Percentiles rank a stretch among this genome's conserved stretches.
phyloP scores from a whole-genome alignment of 2,797 vertebrate genomes.

The Selene dorsalis region DNA sequence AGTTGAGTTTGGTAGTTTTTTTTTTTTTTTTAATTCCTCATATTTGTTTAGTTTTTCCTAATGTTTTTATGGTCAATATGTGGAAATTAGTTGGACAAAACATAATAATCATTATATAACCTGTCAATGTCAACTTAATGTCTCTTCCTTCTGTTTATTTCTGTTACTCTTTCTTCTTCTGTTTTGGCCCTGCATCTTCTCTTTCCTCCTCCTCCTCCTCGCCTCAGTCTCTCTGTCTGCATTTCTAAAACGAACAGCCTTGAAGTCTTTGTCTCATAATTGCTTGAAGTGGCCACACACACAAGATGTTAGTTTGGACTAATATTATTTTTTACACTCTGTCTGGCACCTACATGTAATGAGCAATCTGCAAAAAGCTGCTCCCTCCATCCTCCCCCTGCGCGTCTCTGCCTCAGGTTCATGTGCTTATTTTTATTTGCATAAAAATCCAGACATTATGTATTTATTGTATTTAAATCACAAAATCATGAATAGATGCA shows the following conservation, averaged over 20 bases:
- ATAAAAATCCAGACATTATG: constrained; percentile 51
- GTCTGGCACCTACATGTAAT: background rate
- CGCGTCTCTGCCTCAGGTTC: constrained; percentile 29
- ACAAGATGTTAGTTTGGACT: background rate
- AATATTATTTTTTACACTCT: background rate
- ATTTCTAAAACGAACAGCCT: constrained; percentile 10
- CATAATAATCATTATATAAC: background rate
- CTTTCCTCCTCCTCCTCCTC: background rate
- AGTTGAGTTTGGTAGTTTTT: too few relatives aligned
- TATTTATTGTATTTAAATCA: constrained; percentile 54
- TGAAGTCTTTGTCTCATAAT: constrained; percentile 23
- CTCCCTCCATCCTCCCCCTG: background rate
- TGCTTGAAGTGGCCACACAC: background rate
- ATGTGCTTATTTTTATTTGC: constrained; percentile 35
- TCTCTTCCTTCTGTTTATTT: background rate
- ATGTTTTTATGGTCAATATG: background rate
- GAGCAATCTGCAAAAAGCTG: background rate
- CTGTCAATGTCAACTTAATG: background rate
- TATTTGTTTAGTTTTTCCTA: background rate
- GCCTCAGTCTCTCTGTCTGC: constrained; percentile 6
- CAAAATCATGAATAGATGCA: constrained; percentile 28
- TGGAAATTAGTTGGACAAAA: background rate
- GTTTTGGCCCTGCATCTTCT: background rate
- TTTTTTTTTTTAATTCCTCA: background rate
- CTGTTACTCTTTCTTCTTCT: background rate